These are phyloP conservation scores for Bos taurus DNA, from an alignment of 2,113 vertebrate genomes.

Conservation along the genomic window DNA sequence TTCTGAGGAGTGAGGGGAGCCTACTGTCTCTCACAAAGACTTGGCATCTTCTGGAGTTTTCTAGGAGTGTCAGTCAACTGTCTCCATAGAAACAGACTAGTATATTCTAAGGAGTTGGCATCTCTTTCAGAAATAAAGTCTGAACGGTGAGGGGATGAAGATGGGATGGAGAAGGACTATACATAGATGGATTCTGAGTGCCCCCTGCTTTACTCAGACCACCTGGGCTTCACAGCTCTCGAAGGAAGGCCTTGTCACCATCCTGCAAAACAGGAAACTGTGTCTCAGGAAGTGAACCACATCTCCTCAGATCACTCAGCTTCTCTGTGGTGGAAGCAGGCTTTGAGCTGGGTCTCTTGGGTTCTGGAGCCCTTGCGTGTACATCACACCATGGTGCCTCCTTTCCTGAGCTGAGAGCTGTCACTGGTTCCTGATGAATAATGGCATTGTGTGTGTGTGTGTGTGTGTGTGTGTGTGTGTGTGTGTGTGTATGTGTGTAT, in stretches of 20 bases:
- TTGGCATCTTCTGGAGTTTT: slow-evolving; percentile 41
- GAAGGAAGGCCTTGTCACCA: background rate
- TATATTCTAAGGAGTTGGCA: background rate
- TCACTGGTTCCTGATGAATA: background rate
- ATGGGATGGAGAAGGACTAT: background rate
- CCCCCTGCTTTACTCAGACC: background rate
- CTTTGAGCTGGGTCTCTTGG: background rate
- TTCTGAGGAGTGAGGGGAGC: background rate
- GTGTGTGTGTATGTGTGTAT: rapidly evolving
- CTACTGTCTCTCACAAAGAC: background rate
- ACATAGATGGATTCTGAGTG: background rate
- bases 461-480: too few species aligned
- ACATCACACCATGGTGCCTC: rapidly evolving
- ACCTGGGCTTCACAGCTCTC: background rate
- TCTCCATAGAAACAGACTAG: slow-evolving; percentile 27
- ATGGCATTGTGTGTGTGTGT: background rate
- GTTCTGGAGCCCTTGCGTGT: background rate
- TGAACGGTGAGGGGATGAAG: background rate
- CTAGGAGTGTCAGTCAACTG: background rate
- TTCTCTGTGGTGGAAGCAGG: background rate
- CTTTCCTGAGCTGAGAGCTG: background rate
- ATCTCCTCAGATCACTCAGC: background rate
- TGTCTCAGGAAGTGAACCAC: background rate
- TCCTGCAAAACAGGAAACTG: background rate
- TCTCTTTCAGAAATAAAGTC: slow-evolving; percentile 11